Base-by-base conservation (phyloP, 2,888 invertebrate genomes). In the Alviniconcha strummeri region DNA sequence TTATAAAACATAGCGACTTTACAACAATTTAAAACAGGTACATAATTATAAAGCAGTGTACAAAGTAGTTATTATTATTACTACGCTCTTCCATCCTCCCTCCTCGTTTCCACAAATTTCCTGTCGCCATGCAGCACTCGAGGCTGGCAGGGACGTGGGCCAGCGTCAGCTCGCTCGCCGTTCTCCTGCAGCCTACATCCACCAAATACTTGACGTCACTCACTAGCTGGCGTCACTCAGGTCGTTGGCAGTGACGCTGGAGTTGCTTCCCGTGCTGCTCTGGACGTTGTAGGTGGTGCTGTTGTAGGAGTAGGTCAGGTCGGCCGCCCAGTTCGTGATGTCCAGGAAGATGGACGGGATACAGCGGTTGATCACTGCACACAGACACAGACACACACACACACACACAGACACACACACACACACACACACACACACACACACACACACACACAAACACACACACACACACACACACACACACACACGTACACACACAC, bases 361-460 rank as follows among this genome's bases (percentile, higher is more conserved):
- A 88, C 96, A 96, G 82, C 95, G 94, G 71, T 95, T 94, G 83
- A 95, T 92, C 88, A 95, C 95, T 94, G 94, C 55, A 89, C 89
- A 19, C 11, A 57, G n/a, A 77, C 7, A 57, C 55, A 55, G 9
- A 55, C 0, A 75, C 5, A 13, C 5, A 75, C 9, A 71, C 19
- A 71, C 5, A 8, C 9, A 72, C 7, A 72, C 36, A 69, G 1
- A 17, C n/a, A 69, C n/a, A n/a, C n/a, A n/a, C 36, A 72, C 72
- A 72, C 19, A 36, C 72, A 72, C 36, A 72, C 6, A 72, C 72
- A 72, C 36, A 72, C 72, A 72, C 36, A 72, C 72, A 72, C 9
- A 64, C 64, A 64, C 64, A 64, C 64, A 64, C 64, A 15, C 64
- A 64, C 64, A 64, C 64, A 64, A 2, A 69, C 69, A 69, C n/a